These are phyloP conservation scores for Standfussiana lucernea DNA, from an alignment of 2,888 invertebrate species.

Conservation along the genomic window DNA sequence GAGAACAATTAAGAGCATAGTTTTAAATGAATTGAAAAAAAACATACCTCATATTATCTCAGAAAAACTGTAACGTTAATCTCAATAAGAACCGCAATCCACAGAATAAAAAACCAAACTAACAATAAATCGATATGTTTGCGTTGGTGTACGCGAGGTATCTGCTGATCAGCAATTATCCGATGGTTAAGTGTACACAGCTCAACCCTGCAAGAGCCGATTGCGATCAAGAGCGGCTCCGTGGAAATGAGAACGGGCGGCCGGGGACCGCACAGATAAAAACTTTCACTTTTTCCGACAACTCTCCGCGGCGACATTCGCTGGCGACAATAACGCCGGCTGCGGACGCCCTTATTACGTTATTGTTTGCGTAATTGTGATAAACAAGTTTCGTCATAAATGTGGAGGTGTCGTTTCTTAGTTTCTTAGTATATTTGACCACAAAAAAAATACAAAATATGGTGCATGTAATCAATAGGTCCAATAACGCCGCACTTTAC, in stretches of 20 bases:
- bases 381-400: conserved; percentile 80
- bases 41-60: not conserved
- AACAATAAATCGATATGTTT: conserved; percentile 62
- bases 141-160: conserved; percentile 52
- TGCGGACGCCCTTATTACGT: conserved; percentile 83
- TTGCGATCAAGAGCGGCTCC: conserved; percentile 85
- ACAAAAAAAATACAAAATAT: conserved; percentile 52
- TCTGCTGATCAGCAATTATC: conserved; percentile 78
- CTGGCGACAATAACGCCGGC: conserved; percentile 83
- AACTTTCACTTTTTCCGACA: conserved; percentile 89
- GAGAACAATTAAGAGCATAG: not conserved
- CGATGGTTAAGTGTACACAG: conserved; percentile 70
- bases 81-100: not conserved
- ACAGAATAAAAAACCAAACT: conserved; percentile 36
- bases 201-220: conserved; percentile 80
- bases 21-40: not conserved
- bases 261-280: conserved; percentile 87
- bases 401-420: conserved; percentile 62
- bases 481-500: conserved; percentile 23
- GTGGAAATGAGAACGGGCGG: conserved; percentile 87
- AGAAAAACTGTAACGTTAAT: not conserved
- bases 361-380: conserved; percentile 84
- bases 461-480: conserved; percentile 30
- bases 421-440: conserved; percentile 58
- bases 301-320: conserved; percentile 85